Conservation (phyloP, 2,113 vertebrate genomes). For the Eptesicus fuscus region DNA sequence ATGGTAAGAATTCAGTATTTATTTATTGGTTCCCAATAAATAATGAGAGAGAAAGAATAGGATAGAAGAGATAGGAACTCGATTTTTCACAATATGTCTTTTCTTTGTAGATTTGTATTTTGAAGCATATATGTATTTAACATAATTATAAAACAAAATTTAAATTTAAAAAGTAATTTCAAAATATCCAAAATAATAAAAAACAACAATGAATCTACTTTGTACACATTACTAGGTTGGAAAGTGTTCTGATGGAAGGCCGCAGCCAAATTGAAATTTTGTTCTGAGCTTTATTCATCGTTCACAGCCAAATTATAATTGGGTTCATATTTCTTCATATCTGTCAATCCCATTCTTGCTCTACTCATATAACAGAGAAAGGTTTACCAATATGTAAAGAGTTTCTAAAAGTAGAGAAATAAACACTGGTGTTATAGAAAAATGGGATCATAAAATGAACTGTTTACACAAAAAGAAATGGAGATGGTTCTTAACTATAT, state of each 20-base stretch:
- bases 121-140: background rate
- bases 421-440: background rate
- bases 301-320: background rate
- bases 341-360: background rate
- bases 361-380: background rate
- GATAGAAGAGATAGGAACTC: background rate
- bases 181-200: no score
- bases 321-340: background rate
- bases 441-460: background rate
- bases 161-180: no score
- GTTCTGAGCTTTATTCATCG: background rate
- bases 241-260: background rate
- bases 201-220: no score
- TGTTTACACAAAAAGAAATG: background rate
- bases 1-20: background rate
- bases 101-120: background rate
- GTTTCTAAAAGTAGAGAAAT: background rate
- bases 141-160: background rate
- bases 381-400: background rate
- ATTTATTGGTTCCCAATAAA: background rate
- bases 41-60: background rate
- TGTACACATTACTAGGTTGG: background rate
- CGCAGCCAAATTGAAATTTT: background rate
- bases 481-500: background rate
- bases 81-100: background rate